A percentile compares a stretch with the other conserved stretches of the same genome.
Evolutionary conservation across 2,888 invertebrate genomes (phyloP).

Genomic region (Brassicogethes aeneus): DNA sequence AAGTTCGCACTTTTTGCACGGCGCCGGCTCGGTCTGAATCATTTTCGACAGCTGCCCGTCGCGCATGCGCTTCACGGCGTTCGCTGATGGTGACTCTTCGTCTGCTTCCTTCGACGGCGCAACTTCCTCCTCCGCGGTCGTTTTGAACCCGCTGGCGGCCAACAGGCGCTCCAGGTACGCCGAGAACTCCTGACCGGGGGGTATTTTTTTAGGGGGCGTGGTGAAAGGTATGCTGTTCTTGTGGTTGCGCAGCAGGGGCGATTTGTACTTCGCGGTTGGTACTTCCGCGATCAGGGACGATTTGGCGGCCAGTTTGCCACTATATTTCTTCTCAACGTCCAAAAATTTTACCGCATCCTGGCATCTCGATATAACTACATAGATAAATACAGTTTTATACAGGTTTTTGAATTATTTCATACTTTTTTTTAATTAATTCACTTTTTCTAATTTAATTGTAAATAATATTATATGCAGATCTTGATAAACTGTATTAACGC

Average conservation of each 20-base stretch:
- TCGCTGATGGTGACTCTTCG: slow-evolving; percentile 7
- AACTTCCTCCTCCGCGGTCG: slow-evolving; percentile 7
- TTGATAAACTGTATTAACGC: no score
- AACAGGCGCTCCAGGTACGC: slow-evolving; percentile 12
- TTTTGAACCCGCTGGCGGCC: slow-evolving; percentile 8
- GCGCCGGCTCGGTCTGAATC: slow-evolving; percentile 26
- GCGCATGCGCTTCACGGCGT: background rate
- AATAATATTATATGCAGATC: no score
- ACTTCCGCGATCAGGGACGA: slow-evolving; percentile 17
- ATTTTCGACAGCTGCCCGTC: slow-evolving; percentile 16
- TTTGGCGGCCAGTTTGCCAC: slow-evolving; percentile 27
- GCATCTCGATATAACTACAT: slow-evolving; percentile 39
- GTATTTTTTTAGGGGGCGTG: slow-evolving; percentile 11
- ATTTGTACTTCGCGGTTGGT: slow-evolving; percentile 22
- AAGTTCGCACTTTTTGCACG: slow-evolving; percentile 30
- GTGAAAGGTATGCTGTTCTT: slow-evolving; percentile 23
- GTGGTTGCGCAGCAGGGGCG: slow-evolving; percentile 16
- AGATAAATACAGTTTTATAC: slow-evolving; percentile 26
- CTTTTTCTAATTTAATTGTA: no score
- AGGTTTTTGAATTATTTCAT: no score
- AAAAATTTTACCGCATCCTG: slow-evolving; percentile 37
- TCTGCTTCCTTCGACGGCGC: slow-evolving; percentile 7
- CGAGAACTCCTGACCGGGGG: slow-evolving; percentile 8
- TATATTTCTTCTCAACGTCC: slow-evolving; percentile 24
- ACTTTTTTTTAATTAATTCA: no score